Conservation (phyloP, 2,888 invertebrate genomes). For the Myopa tessellatipennis region DNA sequence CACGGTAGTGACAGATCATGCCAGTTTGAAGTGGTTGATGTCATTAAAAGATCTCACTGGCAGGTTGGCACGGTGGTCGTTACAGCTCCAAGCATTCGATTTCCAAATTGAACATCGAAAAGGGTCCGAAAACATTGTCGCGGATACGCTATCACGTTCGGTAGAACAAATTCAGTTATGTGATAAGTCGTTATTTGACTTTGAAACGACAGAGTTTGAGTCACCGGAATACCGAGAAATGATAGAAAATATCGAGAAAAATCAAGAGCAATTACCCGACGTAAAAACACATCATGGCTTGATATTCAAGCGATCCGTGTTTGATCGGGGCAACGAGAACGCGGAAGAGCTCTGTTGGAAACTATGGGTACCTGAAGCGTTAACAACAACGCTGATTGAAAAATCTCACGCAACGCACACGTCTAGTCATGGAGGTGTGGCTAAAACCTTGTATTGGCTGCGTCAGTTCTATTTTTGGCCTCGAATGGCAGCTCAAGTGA, state of each 20-base stretch:
- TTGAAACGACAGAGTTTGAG: background rate
- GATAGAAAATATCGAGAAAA: background rate
- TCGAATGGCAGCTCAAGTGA: background rate
- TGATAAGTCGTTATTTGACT: background rate
- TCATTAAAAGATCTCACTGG: constrained; percentile 12
- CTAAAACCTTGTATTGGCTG: constrained; percentile 27
- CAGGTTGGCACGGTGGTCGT: background rate
- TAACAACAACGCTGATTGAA: constrained; percentile 9
- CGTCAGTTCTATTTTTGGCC: background rate
- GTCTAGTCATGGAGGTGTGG: constrained; percentile 18
- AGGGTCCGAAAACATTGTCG: background rate
- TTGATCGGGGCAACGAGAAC: background rate
- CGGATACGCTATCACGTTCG: background rate
- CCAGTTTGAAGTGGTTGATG: constrained; percentile 20
- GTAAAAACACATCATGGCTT: background rate
- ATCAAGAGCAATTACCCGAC: background rate
- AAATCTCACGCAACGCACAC: constrained; percentile 22
- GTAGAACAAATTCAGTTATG: background rate
- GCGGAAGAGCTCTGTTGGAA: constrained; percentile 27
- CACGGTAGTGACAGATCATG: constrained; percentile 16
- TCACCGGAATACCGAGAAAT: background rate
- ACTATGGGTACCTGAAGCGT: constrained; percentile 31
- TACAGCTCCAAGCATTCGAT: constrained; percentile 3
- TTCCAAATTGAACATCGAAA: constrained; percentile 17
- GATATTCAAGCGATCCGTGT: background rate